Base-by-base conservation (phyloP, 2,113 vertebrate species). In the Cygnus buccinator region DNA sequence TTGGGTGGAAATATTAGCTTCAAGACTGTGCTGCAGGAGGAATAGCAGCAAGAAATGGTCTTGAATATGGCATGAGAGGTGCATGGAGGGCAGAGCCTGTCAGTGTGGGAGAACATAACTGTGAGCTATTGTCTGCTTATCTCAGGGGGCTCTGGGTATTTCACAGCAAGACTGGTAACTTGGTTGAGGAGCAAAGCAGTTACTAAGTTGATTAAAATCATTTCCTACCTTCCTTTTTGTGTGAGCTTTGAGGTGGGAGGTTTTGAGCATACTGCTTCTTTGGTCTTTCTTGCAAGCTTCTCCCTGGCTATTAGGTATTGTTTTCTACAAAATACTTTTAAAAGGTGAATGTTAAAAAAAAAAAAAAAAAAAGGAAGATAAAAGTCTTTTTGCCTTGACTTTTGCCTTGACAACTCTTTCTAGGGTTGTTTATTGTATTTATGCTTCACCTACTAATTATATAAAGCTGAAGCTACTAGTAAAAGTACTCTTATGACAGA, bases 71-170 rank as follows among this genome's bases (percentile, higher is more conserved):
- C 54, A 3, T 20, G n/a, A n/a, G 61, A 33, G 39, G 31, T 18
- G 14, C 18, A 4, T 0, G 1, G 23, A 28, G 10, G 8, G 19
- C 25, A 21, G 19, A 66, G 14, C 57, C 33, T 37, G 11, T 31
- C 10, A 3, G 6, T 23, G 2, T 3, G 19, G 33, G 16, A 80
- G 63, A 18, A 44, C 11, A 10, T 15, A 52, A 25, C 65, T 58
- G 2, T 26, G 20, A 46, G 46, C 59, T 72, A 7, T 14, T 35
- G 35, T 25, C n/a, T 18, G 8, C 17, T 57, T 31, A 10, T 61
- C 75, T 72, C 31, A 9, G 11, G 39, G n/a, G 22, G 3, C 28
- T 81, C 28, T 1, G 1, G 11, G 59, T 57, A 25, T 35, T 31
- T 62, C 35, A 57, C 35, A 67, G 46, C 18, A 41, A 46, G n/a